Percentiles rank a stretch among this genome's conserved stretches.
Evolutionary conservation across 2,113 vertebrate species (phyloP).

Genomic region (Chascanopsetta lugubris): DNA sequence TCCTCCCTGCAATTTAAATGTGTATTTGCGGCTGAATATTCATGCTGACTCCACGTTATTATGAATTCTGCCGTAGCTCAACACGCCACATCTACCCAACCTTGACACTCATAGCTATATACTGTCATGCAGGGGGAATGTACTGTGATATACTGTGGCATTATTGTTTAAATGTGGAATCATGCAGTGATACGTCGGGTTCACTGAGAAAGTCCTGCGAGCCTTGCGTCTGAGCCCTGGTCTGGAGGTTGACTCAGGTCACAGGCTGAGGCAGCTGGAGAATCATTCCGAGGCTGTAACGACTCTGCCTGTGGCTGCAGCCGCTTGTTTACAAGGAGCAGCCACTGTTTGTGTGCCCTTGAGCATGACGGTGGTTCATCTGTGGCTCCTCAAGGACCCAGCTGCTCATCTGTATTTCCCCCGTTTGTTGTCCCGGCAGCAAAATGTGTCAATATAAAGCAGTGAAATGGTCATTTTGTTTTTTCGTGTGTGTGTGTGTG

Average conservation of each 20-base stretch:
- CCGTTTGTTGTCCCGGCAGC: background rate
- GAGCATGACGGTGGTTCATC: background rate
- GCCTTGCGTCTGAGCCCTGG: background rate
- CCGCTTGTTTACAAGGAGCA: background rate
- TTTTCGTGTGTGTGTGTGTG: too few species aligned
- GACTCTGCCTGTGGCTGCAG: background rate
- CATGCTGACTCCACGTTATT: too few species aligned
- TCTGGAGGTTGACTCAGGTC: background rate
- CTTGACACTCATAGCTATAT: too few species aligned
- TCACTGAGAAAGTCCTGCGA: too few species aligned
- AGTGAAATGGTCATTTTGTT: background rate
- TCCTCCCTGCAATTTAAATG: too few species aligned
- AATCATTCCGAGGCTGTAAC: background rate
- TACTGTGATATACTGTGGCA: too few species aligned
- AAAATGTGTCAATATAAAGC: background rate
- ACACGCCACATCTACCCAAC: too few species aligned
- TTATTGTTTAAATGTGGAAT: too few species aligned
- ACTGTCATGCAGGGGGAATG: too few species aligned
- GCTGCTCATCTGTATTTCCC: background rate
- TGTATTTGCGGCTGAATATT: too few species aligned
- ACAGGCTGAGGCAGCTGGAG: constrained; percentile 4
- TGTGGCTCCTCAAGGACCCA: background rate
- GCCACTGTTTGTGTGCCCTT: background rate
- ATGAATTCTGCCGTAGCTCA: too few species aligned
- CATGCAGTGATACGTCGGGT: too few species aligned